Evolutionary conservation across 2,888 invertebrate genomes (phyloP).

Genomic region (Dasypolia templi): DNA sequence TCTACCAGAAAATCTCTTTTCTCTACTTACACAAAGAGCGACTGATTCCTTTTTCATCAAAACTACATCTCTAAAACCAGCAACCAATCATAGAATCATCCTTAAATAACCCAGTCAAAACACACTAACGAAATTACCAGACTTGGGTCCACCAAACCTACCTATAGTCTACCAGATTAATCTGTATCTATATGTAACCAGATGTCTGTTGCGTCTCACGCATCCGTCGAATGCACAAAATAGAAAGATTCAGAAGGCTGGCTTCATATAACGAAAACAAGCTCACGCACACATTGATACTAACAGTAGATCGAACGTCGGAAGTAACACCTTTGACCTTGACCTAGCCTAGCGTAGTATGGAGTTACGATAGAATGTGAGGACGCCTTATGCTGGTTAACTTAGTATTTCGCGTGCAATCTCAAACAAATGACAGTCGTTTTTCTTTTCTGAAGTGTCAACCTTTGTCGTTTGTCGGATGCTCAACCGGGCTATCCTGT

Average conservation of each 20-base stretch:
- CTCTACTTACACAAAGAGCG: background rate
- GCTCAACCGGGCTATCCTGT: no score
- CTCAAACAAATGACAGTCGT: no score
- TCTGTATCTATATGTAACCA: constrained; percentile 29
- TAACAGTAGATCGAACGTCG: no score
- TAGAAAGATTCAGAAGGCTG: background rate
- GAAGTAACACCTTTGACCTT: no score
- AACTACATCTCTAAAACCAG: background rate
- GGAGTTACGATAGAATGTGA: no score
- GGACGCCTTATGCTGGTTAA: no score
- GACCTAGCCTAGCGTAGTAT: no score
- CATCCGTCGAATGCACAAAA: constrained; percentile 63
- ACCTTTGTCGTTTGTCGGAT: no score
- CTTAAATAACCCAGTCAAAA: constrained; percentile 55
- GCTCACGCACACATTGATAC: background rate
- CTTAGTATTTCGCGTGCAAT: no score
- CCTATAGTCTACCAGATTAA: constrained; percentile 27
- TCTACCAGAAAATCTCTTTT: no score
- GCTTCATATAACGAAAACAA: background rate
- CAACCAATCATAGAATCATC: constrained; percentile 23
- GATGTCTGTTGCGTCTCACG: constrained; percentile 50
- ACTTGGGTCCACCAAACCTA: constrained; percentile 35
- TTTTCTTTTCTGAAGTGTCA: no score
- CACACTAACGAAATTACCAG: constrained; percentile 57
- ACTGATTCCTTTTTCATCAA: background rate